These are phyloP conservation scores for Tragelaphus eurycerus DNA, from an alignment of 2,797 vertebrate genomes.

Conservation along the genomic window DNA sequence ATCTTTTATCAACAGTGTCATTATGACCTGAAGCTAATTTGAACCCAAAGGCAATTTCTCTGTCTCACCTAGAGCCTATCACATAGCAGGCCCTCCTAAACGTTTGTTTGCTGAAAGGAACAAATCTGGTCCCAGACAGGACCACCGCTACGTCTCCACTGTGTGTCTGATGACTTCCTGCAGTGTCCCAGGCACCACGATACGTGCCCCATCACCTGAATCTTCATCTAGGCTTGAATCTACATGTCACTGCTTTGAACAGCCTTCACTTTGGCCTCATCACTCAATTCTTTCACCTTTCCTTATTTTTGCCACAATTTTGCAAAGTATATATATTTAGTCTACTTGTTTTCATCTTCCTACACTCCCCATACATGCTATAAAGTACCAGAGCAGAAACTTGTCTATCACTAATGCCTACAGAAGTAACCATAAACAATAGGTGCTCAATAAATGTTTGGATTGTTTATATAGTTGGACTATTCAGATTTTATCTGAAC, in stretches of 20 bases:
- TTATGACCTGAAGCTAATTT: no score
- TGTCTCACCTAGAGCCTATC: no score
- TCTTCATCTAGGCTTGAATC: background rate
- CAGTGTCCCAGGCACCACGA: background rate
- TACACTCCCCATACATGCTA: background rate
- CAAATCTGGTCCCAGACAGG: no score
- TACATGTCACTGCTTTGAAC: background rate
- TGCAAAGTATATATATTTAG: background rate
- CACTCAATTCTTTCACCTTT: background rate
- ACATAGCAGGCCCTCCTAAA: no score
- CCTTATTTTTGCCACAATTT: background rate
- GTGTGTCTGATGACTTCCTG: background rate
- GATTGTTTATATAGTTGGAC: background rate
- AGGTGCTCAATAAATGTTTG: background rate
- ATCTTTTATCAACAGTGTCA: no score
- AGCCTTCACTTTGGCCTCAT: background rate
- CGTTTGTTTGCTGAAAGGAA: no score
- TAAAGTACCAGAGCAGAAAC: background rate
- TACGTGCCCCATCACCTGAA: background rate
- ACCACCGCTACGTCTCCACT: no score
- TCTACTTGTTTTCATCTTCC: background rate
- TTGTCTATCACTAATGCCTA: background rate
- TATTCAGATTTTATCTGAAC: constrained; percentile 11
- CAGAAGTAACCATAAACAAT: background rate
- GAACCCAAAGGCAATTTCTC: no score